phyloP scores from a whole-genome alignment of 1,140 invertebrate genomes.

The Lepidurus couesii region DNA sequence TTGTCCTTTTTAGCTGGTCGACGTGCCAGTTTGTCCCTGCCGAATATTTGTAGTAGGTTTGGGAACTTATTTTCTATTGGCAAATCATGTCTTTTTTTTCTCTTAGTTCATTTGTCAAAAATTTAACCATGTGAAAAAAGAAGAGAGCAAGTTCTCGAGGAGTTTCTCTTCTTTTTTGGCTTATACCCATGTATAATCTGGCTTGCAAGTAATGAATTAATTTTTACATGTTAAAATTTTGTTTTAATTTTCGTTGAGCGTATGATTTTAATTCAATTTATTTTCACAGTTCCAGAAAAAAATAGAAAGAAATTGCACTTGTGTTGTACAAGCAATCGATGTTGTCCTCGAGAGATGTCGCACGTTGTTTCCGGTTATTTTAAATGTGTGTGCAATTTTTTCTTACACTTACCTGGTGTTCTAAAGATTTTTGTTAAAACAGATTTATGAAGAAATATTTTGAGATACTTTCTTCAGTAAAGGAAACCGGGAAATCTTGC shows the following conservation, averaged over 20 bases:
- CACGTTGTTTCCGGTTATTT: too few relatives aligned
- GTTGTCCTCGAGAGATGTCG: too few relatives aligned
- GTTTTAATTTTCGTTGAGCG: neutral
- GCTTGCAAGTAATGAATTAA: slow-evolving; percentile 22
- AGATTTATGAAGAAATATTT: too few relatives aligned
- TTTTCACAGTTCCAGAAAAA: too few relatives aligned
- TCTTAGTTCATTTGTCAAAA: neutral
- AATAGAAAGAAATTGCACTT: too few relatives aligned
- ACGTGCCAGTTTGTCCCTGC: slow-evolving; percentile 15
- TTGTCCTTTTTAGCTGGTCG: slow-evolving; percentile 9
- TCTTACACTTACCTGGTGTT: too few relatives aligned
- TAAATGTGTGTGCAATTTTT: too few relatives aligned
- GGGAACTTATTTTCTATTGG: neutral
- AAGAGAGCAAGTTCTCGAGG: neutral
- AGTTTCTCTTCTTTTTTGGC: slow-evolving; percentile 9
- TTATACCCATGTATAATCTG: slow-evolving; percentile 19
- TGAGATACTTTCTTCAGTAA: too few relatives aligned
- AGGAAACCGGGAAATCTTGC: too few relatives aligned
- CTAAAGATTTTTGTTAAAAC: too few relatives aligned
- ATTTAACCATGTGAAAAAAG: neutral
- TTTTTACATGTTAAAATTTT: neutral
- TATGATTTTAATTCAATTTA: too few relatives aligned
- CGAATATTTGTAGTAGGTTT: neutral
- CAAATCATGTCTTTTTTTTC: neutral
- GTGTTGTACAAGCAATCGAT: too few relatives aligned